phyloP scores from a whole-genome alignment of 2,797 vertebrate species.

The Nasua narica region DNA sequence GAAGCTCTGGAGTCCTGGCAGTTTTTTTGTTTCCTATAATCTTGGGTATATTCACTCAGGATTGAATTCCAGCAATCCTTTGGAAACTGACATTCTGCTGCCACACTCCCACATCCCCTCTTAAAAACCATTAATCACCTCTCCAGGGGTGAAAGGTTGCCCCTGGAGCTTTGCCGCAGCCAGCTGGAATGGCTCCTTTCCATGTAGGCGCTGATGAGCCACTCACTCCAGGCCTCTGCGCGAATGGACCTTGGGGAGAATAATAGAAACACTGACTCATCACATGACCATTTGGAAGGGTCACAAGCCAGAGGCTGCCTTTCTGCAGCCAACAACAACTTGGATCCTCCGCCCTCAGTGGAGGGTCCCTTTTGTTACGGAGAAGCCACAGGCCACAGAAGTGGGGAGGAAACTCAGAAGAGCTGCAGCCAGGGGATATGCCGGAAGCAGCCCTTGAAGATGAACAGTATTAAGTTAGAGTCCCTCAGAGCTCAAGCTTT shows the following conservation, averaged over 20 bases:
- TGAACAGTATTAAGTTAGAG: neutral
- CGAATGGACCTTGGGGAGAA: conserved; percentile 25
- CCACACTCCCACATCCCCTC: neutral
- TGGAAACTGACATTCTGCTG: neutral
- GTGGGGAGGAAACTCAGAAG: neutral
- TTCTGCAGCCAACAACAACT: conserved; percentile 24
- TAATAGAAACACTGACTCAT: conserved; percentile 58
- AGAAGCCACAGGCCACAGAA: conserved; percentile 10
- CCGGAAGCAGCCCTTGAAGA: neutral
- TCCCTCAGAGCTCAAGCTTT: neutral
- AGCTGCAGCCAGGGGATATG: neutral
- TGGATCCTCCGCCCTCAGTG: neutral
- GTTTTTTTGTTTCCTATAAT: neutral
- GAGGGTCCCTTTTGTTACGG: conserved; percentile 41
- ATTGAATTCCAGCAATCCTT: neutral
- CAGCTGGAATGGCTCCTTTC: neutral
- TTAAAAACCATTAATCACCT: conserved; percentile 23
- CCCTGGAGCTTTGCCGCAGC: neutral
- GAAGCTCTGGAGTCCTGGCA: neutral
- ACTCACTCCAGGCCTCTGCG: conserved; percentile 41
- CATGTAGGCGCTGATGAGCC: conserved; percentile 17
- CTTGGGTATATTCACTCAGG: neutral
- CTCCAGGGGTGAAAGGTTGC: conserved; percentile 20
- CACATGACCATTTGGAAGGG: conserved; percentile 25
- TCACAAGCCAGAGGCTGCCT: conserved; percentile 24